Conservation (phyloP, 2,888 invertebrate genomes). For the Drosophila anomalata region DNA sequence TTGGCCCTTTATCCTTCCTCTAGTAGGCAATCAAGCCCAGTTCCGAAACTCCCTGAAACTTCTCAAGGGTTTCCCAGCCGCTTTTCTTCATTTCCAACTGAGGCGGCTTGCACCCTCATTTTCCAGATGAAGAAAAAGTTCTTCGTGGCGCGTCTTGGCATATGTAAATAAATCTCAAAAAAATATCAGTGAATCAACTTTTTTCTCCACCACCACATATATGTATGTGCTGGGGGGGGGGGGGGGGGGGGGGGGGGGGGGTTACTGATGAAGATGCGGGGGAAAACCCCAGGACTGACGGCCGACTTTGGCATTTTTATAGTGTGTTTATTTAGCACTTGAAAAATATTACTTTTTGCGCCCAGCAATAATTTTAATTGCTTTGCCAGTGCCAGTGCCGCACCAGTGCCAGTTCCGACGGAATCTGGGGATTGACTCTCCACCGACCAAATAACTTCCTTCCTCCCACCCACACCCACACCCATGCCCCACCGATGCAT, state of each 20-base stretch:
- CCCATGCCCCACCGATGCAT: slow-evolving; percentile 40
- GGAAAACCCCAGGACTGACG: slow-evolving; percentile 8
- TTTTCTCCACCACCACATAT: slow-evolving; percentile 30
- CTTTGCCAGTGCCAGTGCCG: slow-evolving; percentile 62
- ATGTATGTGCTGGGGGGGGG: slow-evolving; percentile 10
- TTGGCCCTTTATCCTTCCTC: background rate
- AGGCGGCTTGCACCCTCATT: slow-evolving; percentile 12
- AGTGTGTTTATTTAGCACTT: slow-evolving; percentile 81
- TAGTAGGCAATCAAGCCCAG: background rate
- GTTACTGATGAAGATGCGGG: slow-evolving; percentile 3
- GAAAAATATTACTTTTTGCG: slow-evolving; percentile 79
- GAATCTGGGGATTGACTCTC: slow-evolving; percentile 42
- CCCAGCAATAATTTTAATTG: slow-evolving; percentile 81
- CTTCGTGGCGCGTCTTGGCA: slow-evolving; percentile 58
- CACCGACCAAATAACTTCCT: slow-evolving; percentile 6
- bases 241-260: background rate
- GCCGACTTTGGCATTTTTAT: slow-evolving; percentile 56
- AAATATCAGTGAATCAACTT: slow-evolving; percentile 71
- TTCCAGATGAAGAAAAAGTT: slow-evolving; percentile 42
- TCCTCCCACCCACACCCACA: slow-evolving; percentile 6
- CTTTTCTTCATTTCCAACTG: slow-evolving; percentile 13
- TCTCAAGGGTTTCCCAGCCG: slow-evolving; percentile 12
- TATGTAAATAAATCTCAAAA: slow-evolving; percentile 75
- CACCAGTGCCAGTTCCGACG: slow-evolving; percentile 48
- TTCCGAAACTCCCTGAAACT: slow-evolving; percentile 15